Evolutionary conservation across 2,797 vertebrate genomes (phyloP), one percentile per base, ranked within the genome.

Genomic region (Molossus alvarezi): DNA sequence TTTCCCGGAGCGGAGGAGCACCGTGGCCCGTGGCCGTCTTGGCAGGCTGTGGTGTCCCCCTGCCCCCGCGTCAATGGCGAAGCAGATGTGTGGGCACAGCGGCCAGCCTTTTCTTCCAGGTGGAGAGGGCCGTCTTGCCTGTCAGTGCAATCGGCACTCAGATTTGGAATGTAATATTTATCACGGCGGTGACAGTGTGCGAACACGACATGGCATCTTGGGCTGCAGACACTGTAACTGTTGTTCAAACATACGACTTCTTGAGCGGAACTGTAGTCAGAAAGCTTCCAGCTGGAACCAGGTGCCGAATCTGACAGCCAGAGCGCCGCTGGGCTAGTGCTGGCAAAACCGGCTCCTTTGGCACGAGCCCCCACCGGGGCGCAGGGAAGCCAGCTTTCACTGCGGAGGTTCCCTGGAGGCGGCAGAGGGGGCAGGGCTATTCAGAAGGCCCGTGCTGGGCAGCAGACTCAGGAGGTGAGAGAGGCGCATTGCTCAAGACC

Each of bases 151-250:
- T 85, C 51, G 8, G 51, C 81, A 57, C 83, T 86, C 92, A 93
- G 97, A 10, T 75, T 84, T 21, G 18, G 89, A 77, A 51, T 82
- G 93, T 33, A 90, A 13, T 75, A 18, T 88, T 97, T 96, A 82
- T 96, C 92, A 64, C 1, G 6, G 67, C 4, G 17, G 57, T 94
- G 96, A 94, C 77, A 83, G 73, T 18, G 14, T 64, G 51, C 67
- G 33, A 95, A 80, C 25, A 51, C 6, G 20, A 86, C 48, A 53
- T 79, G 27, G 72, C 72, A 12, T 83, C 85, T 94, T 7, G 4
- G 51, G 77, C 73, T 20, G 84, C 23, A 89, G 97, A 71, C 45
- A 14, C 73, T 96, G 29, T 29, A n/a, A 0, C 55, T 93, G 95
- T 90, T 82, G 89, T 82, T 92, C 45, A 69, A 95, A 85, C 95